Conservation (phyloP, 2,888 invertebrate species). For the Oligia latruncula region DNA sequence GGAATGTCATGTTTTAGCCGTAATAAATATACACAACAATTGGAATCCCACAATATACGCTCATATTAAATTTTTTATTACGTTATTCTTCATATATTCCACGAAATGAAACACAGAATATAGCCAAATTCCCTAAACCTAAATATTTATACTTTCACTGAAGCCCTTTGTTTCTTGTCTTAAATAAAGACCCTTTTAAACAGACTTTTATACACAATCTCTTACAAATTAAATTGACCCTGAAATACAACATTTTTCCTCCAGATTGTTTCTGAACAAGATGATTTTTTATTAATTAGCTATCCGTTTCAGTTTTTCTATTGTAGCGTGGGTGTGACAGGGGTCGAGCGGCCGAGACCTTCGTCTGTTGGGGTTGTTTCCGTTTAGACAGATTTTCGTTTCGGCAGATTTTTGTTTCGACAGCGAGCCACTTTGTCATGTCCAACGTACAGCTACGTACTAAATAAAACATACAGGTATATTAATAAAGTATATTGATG, state of each 20-base stretch:
- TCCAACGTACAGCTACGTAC: too few relatives aligned
- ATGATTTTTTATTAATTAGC: background rate
- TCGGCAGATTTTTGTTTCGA: too few relatives aligned
- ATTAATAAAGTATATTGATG: too few relatives aligned
- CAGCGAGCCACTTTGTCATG: too few relatives aligned
- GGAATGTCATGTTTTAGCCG: background rate
- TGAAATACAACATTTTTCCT: background rate
- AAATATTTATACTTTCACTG: background rate
- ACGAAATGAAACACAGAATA: background rate
- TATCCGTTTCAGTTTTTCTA: background rate
- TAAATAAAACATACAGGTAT: too few relatives aligned
- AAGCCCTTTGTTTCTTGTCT: background rate
- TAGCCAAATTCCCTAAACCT: background rate
- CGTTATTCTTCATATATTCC: background rate
- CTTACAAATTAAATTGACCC: background rate
- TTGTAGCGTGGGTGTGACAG: slow-evolving; percentile 46
- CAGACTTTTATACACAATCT: background rate
- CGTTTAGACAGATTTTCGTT: too few relatives aligned
- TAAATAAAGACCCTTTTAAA: too few relatives aligned
- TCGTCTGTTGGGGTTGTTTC: background rate
- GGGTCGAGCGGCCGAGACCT: background rate
- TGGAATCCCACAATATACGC: background rate
- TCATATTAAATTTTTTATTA: background rate
- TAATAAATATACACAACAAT: background rate
- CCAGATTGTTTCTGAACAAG: background rate